Conservation (phyloP, 2,113 vertebrate species). For the Rafetus swinhoei region DNA sequence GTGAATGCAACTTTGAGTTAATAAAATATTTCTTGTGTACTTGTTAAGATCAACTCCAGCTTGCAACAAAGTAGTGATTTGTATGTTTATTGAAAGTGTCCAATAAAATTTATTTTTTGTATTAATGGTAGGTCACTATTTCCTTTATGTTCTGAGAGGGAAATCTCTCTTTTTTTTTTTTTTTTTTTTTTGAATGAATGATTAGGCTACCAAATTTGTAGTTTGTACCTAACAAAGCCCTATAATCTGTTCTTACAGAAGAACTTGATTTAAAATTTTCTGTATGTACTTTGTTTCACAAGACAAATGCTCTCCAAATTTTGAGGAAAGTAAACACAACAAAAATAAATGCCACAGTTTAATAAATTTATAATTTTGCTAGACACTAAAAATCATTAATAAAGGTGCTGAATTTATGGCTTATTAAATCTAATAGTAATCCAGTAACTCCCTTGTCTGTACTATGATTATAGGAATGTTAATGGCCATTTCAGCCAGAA, state of each 20-base stretch:
- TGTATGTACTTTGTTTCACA: background rate
- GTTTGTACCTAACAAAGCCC: background rate
- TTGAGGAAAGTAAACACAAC: conserved; percentile 3
- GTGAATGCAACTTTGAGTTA: background rate
- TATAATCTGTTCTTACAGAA: background rate
- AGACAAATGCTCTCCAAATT: conserved; percentile 16
- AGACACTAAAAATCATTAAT: background rate
- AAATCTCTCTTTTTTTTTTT: background rate
- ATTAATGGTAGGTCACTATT: background rate
- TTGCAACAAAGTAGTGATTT: background rate
- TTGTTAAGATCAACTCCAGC: background rate
- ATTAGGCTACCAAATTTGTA: background rate
- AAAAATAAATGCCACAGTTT: background rate
- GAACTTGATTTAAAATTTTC: background rate
- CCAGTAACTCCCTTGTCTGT: background rate
- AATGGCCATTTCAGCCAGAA: background rate
- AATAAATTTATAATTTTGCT: background rate
- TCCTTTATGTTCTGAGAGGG: background rate
- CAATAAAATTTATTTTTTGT: background rate
- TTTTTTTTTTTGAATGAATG: background rate
- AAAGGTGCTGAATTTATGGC: background rate
- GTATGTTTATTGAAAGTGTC: background rate
- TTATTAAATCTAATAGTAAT: background rate
- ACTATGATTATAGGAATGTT: background rate
- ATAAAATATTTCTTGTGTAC: background rate